A percentile compares a stretch with the other conserved stretches of the same genome.
Evolutionary conservation across 2,888 invertebrate species (phyloP).

Genomic region (Neocrepidodera transversa): DNA sequence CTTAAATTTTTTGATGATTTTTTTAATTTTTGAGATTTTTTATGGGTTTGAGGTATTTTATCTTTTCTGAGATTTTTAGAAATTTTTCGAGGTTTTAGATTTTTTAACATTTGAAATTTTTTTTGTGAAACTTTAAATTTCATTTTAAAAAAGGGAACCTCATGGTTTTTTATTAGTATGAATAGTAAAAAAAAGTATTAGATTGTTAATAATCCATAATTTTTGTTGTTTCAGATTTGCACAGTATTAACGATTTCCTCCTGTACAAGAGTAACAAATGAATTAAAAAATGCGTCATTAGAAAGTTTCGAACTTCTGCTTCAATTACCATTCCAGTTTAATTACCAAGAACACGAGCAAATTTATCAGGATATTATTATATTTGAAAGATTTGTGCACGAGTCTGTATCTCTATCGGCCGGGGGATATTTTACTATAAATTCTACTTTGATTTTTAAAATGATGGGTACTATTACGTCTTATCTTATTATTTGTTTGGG

Average conservation of each 20-base stretch:
- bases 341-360: constrained; percentile 12
- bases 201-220: not conserved
- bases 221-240: constrained; percentile 15
- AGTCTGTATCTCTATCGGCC: constrained; percentile 24
- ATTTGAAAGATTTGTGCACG: constrained; percentile 19
- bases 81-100: no score
- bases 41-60: no score
- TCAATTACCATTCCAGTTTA: constrained; percentile 17
- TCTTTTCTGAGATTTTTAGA: no score
- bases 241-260: constrained; percentile 3
- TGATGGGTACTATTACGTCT: constrained; percentile 30
- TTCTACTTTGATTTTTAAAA: constrained; percentile 27
- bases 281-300: constrained; percentile 25
- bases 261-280: constrained; percentile 12
- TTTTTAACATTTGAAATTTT: no score
- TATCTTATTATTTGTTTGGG: constrained; percentile 31
- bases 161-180: no score
- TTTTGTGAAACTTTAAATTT: no score
- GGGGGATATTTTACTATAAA: constrained; percentile 36
- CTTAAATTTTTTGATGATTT: no score
- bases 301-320: constrained; percentile 26
- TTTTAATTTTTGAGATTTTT: no score
- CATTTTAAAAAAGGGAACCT: no score
- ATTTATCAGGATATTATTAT: constrained; percentile 29
- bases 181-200: no score